Evolutionary conservation across 2,888 invertebrate genomes (phyloP).

Genomic region (Limnephilus auricula): DNA sequence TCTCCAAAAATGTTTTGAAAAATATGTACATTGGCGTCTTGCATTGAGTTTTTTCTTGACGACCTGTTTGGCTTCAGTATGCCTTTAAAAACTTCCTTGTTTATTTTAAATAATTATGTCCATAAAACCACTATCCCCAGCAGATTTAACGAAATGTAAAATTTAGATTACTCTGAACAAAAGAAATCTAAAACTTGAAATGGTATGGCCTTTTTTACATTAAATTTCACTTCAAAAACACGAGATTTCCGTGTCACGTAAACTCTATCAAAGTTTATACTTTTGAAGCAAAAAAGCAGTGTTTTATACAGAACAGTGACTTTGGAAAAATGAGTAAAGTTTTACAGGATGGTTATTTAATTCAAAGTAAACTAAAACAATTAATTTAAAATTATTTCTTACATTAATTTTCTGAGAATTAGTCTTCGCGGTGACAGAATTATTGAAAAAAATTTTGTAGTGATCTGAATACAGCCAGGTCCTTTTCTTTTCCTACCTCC

Average conservation of each 20-base stretch:
- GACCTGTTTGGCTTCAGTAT: background rate
- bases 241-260: background rate
- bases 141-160: constrained; percentile 13
- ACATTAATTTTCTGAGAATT: background rate
- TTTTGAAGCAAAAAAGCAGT: constrained; percentile 9
- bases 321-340: background rate
- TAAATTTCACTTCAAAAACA: constrained; percentile 46
- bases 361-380: background rate
- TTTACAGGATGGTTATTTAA: background rate
- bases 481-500: too few species aligned
- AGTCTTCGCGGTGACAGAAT: background rate
- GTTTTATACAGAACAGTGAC: background rate
- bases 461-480: background rate
- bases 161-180: constrained; percentile 42
- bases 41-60: background rate
- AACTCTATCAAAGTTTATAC: constrained; percentile 34
- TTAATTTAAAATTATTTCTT: background rate
- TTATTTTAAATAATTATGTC: constrained; percentile 2
- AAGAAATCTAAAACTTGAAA: constrained; percentile 36
- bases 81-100: background rate
- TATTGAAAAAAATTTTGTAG: background rate
- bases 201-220: constrained; percentile 29
- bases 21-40: background rate
- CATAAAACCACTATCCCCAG: background rate
- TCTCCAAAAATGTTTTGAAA: too few species aligned